Percentiles rank a stretch among this genome's conserved stretches.
Conservation (phyloP, 1,140 invertebrate species). For the Platyscapa corneri region DNA sequence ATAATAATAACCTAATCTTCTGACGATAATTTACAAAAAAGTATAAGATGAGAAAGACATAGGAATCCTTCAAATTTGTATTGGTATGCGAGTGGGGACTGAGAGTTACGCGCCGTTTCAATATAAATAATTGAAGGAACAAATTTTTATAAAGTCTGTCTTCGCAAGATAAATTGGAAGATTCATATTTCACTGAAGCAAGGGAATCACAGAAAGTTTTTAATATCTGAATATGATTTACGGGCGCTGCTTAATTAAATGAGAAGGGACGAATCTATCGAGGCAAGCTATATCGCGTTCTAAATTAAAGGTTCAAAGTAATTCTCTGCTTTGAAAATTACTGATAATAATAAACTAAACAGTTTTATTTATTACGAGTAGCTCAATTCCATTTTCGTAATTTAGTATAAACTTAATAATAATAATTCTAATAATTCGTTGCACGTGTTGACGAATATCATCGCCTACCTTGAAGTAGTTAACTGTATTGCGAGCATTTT, state of each 20-base stretch:
- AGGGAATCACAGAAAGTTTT: conserved; percentile 60
- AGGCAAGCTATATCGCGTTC: conserved; percentile 50
- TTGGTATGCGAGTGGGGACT: neutral
- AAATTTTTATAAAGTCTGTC: conserved; percentile 27
- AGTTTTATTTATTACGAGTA: too few relatives aligned
- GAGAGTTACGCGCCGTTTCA: neutral
- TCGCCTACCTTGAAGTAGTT: too few relatives aligned
- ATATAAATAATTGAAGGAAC: conserved; percentile 31
- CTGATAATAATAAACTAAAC: too few relatives aligned
- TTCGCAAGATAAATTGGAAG: conserved; percentile 38
- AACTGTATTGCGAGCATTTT: too few relatives aligned
- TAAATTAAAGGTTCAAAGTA: conserved; percentile 47
- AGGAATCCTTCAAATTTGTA: neutral
- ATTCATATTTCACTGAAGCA: conserved; percentile 34
- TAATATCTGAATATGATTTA: conserved; percentile 69
- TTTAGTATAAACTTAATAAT: too few relatives aligned
- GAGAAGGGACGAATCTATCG: conserved; percentile 58
- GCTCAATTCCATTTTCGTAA: too few relatives aligned
- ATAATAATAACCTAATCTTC: too few relatives aligned
- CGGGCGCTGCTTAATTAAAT: conserved; percentile 67
- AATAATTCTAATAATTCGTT: too few relatives aligned
- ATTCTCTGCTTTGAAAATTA: conserved; percentile 45
- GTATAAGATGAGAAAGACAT: too few relatives aligned
- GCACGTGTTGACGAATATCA: too few relatives aligned
- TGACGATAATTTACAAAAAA: too few relatives aligned